Percentiles rank a stretch among this genome's conserved stretches.
Conservation (phyloP, 2,888 invertebrate species). For the Nyleta sp. region DNA sequence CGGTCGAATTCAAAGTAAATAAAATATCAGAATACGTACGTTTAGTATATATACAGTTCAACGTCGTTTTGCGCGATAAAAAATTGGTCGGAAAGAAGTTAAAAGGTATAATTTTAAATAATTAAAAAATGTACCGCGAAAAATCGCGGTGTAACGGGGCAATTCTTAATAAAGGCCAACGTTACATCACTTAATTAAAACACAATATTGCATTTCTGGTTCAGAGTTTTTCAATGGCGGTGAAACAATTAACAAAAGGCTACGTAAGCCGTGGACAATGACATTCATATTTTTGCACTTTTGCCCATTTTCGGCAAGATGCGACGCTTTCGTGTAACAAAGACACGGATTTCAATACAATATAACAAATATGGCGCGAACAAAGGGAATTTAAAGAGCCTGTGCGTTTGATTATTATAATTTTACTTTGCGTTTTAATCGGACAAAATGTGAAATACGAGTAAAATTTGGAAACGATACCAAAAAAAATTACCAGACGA, state of each 20-base stretch:
- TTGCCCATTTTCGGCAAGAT: conserved; percentile 20
- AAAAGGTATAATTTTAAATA: too few species aligned
- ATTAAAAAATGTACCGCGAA: not conserved
- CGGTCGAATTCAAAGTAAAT: too few species aligned
- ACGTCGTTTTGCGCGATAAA: too few species aligned
- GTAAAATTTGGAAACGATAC: too few species aligned
- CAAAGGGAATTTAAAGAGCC: too few species aligned
- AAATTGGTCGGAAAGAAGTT: too few species aligned
- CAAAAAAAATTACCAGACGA: conserved; percentile 5
- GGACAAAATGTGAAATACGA: too few species aligned
- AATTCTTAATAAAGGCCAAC: conserved; percentile 7
- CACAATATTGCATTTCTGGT: conserved; percentile 11
- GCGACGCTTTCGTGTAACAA: conserved; percentile 12
- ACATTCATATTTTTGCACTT: conserved; percentile 27
- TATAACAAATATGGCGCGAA: not conserved
- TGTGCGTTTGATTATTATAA: too few species aligned
- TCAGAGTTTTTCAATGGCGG: conserved; percentile 19
- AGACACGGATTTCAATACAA: conserved; percentile 27
- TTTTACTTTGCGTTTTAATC: conserved; percentile 2
- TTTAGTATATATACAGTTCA: too few species aligned
- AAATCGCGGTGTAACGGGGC: not conserved
- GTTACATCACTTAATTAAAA: conserved; percentile 28
- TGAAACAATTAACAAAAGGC: conserved; percentile 34
- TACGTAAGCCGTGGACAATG: conserved; percentile 23
- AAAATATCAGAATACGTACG: too few species aligned